Base-by-base conservation (phyloP, 2,797 vertebrate species). In the Sebastes hubbsi region DNA sequence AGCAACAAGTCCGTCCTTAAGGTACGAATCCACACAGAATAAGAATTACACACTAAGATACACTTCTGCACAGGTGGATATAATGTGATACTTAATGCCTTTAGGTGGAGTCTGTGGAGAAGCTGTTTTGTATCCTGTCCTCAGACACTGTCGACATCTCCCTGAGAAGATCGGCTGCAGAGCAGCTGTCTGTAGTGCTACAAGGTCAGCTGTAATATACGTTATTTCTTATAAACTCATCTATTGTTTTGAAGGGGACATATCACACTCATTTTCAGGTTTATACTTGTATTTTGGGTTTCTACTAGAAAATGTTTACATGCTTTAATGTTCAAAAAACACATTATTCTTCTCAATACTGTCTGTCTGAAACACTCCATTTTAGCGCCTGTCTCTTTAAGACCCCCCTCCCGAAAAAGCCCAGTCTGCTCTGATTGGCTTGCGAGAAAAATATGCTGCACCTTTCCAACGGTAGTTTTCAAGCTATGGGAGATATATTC, bases 41-140 rank as follows among this genome's bases (percentile, higher is more conserved):
- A 3, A 58, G 22, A 80, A 14, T 1, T 25, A 60, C 71, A 30
- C 20, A n/a, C n/a, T 46, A 2, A 14, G 11, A 73, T 32, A 5
- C 3, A 42, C 24, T 3, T 61, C 16, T 64, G 56, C 22, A 38
- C 6, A 9, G 13, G 61, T 6, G 29, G 20, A 61, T 16, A 8
- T 13, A 18, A 12, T 3, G 16, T 13, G 16, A 54, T 8, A 25
- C 1, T 70, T 8, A 14, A 1, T 81, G 49, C 79, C 30, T 79
- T 69, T 84, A 99, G 99, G 92, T 95, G 93, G 97, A 98, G 87
- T 96, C 96, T 5, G 95, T 99, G 90, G 96, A 97, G 91, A 99
- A 98, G 89, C 94, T 99, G 0, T 98, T 96, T 90, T 90, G 89
- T 63, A 95, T 99, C 87, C 94, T 99, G 79, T 93, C 94, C 60